Percentiles rank a stretch among this genome's conserved stretches.
Conservation (phyloP, 2,888 invertebrate genomes). For the Drosophila diplacantha region DNA sequence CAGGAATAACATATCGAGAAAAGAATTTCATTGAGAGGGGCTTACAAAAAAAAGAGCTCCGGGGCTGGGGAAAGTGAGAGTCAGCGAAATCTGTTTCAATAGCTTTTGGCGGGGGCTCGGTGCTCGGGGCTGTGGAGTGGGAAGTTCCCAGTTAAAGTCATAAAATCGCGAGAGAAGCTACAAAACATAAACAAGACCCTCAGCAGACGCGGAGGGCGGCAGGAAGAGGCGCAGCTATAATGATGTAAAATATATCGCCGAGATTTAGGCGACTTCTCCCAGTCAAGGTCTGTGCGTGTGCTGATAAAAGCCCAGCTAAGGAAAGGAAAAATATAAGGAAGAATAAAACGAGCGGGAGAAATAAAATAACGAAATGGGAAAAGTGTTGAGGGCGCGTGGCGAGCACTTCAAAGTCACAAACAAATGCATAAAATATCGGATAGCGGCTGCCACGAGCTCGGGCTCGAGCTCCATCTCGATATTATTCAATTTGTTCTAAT, state of each 20-base stretch:
- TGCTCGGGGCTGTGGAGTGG: constrained; percentile 14
- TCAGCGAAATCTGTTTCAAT: constrained; percentile 71
- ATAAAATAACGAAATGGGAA: constrained; percentile 25
- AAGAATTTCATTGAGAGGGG: constrained; percentile 60
- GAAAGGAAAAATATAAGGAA: constrained; percentile 7
- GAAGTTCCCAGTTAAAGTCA: constrained; percentile 55
- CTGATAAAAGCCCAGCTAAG: constrained; percentile 59
- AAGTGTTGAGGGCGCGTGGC: constrained; percentile 49
- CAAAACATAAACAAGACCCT: constrained; percentile 55
- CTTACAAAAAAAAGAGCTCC: constrained; percentile 1
- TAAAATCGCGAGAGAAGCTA: constrained; percentile 65
- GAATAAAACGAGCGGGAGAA: constrained; percentile 20
- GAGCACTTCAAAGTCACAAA: constrained; percentile 66
- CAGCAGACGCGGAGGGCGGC: constrained; percentile 10
- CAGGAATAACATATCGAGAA: constrained; percentile 68
- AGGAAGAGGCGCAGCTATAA: constrained; percentile 52
- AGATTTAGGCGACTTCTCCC: constrained; percentile 64
- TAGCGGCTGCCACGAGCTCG: constrained; percentile 16
- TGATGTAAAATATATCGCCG: constrained; percentile 69
- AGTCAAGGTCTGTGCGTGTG: constrained; percentile 60
- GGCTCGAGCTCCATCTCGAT: constrained; percentile 34
- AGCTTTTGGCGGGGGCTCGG: constrained; percentile 43
- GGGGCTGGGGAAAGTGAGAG: constrained; percentile 46
- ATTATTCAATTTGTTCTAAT: constrained; percentile 71
- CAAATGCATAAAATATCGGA: constrained; percentile 63